A percentile compares a stretch with the other conserved stretches of the same genome.
phyloP scores from a whole-genome alignment of 2,888 invertebrate species.

The Campoletis raptor region DNA sequence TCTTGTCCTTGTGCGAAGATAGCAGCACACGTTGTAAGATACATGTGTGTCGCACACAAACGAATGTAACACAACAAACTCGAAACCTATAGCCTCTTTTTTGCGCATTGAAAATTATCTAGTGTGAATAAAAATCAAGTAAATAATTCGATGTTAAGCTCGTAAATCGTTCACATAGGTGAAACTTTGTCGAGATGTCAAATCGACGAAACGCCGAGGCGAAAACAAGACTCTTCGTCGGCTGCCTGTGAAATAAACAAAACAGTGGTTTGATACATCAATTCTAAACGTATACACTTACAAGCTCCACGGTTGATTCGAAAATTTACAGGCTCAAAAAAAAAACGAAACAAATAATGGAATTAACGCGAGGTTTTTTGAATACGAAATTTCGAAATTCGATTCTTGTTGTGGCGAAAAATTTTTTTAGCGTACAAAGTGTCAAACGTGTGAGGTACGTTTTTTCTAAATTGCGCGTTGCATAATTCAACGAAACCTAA shows the following conservation, averaged over 20 bases:
- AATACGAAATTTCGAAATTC: conserved; percentile 70
- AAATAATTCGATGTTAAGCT: background rate
- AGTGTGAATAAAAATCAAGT: background rate
- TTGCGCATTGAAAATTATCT: conserved; percentile 23
- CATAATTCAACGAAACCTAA: conserved; percentile 71
- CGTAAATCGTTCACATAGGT: background rate
- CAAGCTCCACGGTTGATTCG: conserved; percentile 20
- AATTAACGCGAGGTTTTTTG: conserved; percentile 70
- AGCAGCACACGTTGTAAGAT: conserved; percentile 19
- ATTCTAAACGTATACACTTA: conserved; percentile 22
- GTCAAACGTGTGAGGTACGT: conserved; percentile 81
- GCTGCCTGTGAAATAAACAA: conserved; percentile 56
- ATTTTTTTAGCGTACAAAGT: conserved; percentile 74
- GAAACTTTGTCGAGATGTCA: conserved; percentile 50
- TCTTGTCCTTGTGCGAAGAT: conserved; percentile 6
- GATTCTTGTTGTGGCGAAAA: conserved; percentile 77
- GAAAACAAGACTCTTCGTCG: conserved; percentile 19
- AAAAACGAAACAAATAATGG: conserved; percentile 59
- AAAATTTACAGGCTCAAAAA: conserved; percentile 30
- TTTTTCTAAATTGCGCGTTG: conserved; percentile 55
- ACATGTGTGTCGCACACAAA: background rate
- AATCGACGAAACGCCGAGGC: conserved; percentile 38
- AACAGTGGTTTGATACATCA: conserved; percentile 22
- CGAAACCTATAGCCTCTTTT: background rate
- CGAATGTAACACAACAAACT: conserved; percentile 1